Evolutionary conservation across 1,140 invertebrate species (phyloP), one percentile per base, ranked within the genome.

Genomic region (Lasioglossum albipes): DNA sequence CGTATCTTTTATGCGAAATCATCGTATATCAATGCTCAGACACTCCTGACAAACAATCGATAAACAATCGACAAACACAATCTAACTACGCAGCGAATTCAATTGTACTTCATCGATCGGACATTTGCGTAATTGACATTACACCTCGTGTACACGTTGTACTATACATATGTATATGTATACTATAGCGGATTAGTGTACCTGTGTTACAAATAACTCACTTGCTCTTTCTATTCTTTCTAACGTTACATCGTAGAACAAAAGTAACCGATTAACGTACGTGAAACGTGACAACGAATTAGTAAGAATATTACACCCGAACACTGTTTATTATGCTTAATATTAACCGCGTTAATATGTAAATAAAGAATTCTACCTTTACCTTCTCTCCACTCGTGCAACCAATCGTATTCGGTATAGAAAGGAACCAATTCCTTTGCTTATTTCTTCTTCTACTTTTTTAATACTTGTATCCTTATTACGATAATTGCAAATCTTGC

Each of bases 1-100:
- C 16, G 41, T 74, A 65, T 36, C 77, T 84, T 49, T 74, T 79
- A 83, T 84, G 70, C 42, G 75, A 84, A 84, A 83, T 42, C 36
- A 27, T 27, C 49, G 64, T 74, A 73, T 36, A 36, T 36, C 49
- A 70, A 49, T 16, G 45, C 4, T 42, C 27, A n/a, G 12, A 71
- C 36, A 84, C n/a, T 73, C 80, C 22, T 27, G 57, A 65, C 41
- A 79, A 69, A 69, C 68, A 54, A 59, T 73, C 10, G 27, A n/a
- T n/a, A n/a, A n/a, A n/a, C n/a, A n/a, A n/a, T n/a, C n/a, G 57
- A 65, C 41, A 79, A 69, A 69, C 68, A 54, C n/a, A n/a, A n/a
- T n/a, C 71, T 16, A n/a, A 16, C 41, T 57, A 36, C 31, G 18
- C 41, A 36, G 2, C 27, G 22, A 70, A 69, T 69, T 52, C 10